A percentile compares a stretch with the other conserved stretches of the same genome.
phyloP scores from a whole-genome alignment of 2,113 vertebrate genomes.

The Girardinichthys multiradiatus region DNA sequence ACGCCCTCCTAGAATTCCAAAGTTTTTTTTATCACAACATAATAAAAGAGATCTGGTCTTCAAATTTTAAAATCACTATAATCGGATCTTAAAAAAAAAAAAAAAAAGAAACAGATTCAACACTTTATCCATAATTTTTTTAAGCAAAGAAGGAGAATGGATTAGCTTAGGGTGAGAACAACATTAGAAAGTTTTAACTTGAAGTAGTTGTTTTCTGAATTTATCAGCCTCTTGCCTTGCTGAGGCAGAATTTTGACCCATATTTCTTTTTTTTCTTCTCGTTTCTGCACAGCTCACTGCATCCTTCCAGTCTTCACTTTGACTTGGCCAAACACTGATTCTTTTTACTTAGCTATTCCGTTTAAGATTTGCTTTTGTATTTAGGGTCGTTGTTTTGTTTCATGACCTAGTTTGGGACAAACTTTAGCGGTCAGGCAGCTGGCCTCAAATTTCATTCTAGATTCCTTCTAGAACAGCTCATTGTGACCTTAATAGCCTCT shows the following conservation, averaged over 20 bases:
- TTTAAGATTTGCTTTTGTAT: not conserved
- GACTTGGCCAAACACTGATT: too few relatives aligned
- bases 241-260: not conserved
- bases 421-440: not conserved
- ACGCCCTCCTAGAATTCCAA: too few relatives aligned
- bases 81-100: too few relatives aligned
- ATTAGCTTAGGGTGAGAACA: too few relatives aligned
- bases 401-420: not conserved
- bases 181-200: too few relatives aligned
- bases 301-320: not conserved
- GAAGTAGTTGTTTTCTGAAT: not conserved
- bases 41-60: too few relatives aligned
- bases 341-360: not conserved
- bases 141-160: too few relatives aligned
- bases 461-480: not conserved
- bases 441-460: not conserved
- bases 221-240: not conserved
- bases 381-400: not conserved
- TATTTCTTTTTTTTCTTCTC: not conserved
- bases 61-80: too few relatives aligned
- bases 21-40: too few relatives aligned
- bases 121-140: too few relatives aligned
- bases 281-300: not conserved
- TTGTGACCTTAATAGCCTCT: not conserved
- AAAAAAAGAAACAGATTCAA: too few relatives aligned